These are phyloP conservation scores for Ciona savignyi DNA, from an alignment of 23 tunicate genomes.

Conservation along the genomic window DNA sequence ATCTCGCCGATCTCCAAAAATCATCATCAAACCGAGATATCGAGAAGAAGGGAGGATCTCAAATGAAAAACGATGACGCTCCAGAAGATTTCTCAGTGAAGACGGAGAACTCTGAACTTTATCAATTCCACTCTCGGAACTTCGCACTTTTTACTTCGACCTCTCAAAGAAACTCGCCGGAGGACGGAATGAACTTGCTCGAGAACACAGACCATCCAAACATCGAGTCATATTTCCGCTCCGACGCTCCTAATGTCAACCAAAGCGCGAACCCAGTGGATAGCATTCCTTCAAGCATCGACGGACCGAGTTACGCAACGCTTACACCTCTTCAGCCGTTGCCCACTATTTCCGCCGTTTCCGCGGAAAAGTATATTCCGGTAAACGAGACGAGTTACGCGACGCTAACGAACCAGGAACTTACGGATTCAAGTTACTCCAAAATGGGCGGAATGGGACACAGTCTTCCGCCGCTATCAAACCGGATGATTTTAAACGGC, in stretches of 20 bases:
- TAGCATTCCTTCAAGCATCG: slow-evolving; percentile 4
- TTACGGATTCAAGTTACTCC: slow-evolving; percentile 31
- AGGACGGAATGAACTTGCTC: slow-evolving; percentile 16
- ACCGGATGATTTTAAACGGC: slow-evolving; percentile 76
- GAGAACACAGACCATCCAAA: slow-evolving; percentile 8
- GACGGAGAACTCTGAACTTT: slow-evolving; percentile 26
- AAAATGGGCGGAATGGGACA: slow-evolving; percentile 99
- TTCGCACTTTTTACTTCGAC: slow-evolving; percentile 1
- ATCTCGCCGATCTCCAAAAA: neutral
- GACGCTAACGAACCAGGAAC: slow-evolving; percentile 31
- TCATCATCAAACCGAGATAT: neutral
- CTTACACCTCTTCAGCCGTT: slow-evolving; percentile 85
- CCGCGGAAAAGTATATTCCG: slow-evolving; percentile 45
- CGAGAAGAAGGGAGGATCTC: slow-evolving; percentile 1
- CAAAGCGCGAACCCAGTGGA: neutral
- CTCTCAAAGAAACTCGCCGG: slow-evolving; percentile 1
- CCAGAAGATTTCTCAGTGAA: slow-evolving; percentile 30
- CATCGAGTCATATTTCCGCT: slow-evolving; percentile 45
- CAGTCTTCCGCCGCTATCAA: slow-evolving; percentile 86
- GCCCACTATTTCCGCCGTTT: slow-evolving; percentile 22
- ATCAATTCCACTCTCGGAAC: slow-evolving; percentile 28
- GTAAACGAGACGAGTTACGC: slow-evolving; percentile 12
- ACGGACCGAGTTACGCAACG: slow-evolving; percentile 80
- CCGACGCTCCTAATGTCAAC: slow-evolving; percentile 15
- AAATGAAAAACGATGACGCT: slow-evolving; percentile 1